phyloP scores from a whole-genome alignment of 2,797 vertebrate species.

The Enteromius mattozi region DNA sequence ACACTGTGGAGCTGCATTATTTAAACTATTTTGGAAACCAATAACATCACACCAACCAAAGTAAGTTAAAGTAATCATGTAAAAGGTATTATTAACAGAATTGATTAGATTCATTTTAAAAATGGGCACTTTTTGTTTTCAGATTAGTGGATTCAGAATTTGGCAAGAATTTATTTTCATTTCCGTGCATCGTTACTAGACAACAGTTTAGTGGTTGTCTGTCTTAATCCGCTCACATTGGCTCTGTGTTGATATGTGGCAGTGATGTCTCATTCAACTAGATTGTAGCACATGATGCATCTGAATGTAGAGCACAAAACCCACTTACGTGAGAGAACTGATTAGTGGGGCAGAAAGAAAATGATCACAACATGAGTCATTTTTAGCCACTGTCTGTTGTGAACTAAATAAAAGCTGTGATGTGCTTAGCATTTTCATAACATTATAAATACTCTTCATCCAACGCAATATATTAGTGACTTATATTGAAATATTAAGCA shows the following conservation, averaged over 20 bases:
- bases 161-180: neutral
- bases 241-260: slow-evolving; percentile 15
- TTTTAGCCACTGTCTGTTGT: slow-evolving; percentile 60
- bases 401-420: slow-evolving; percentile 39
- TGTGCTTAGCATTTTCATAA: slow-evolving; percentile 27
- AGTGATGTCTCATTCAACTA: slow-evolving; percentile 56
- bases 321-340: slow-evolving; percentile 61
- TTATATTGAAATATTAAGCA: slow-evolving; percentile 9
- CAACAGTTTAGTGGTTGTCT: slow-evolving; percentile 34
- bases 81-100: neutral
- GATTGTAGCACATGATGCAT: slow-evolving; percentile 87
- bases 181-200: neutral
- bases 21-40: neutral
- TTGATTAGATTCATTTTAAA: neutral
- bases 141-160: neutral
- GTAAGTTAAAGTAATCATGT: neutral
- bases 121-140: neutral
- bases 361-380: slow-evolving; percentile 60
- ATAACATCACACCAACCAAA: neutral
- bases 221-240: neutral
- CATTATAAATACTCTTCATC: slow-evolving; percentile 17
- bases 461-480: slow-evolving; percentile 13
- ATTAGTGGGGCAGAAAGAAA: slow-evolving; percentile 43
- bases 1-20: neutral
- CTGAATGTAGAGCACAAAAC: slow-evolving; percentile 90